These are phyloP conservation scores for Apis mellifera DNA, from an alignment of 1,140 invertebrate genomes.

Conservation along the genomic window Amel_HAv3.1 CM009931.2:17684001-17684500, in stretches of 20 bases:
- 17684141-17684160: not conserved
- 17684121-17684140: not conserved
- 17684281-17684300: not conserved
- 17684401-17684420: conserved; percentile 36
- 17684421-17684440: conserved; percentile 15
- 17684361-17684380: conserved; percentile 71
- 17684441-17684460: conserved; percentile 16
- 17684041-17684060: not conserved
- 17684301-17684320: conserved; percentile 54
- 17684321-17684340: conserved; percentile 49
- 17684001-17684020: not conserved
- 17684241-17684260: not conserved
- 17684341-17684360: conserved; percentile 72
- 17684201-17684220: not conserved
- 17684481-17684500: conserved; percentile 9
- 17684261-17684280: conserved; percentile 34
- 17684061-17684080: not conserved
- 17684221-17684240: not conserved
- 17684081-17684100: not conserved
- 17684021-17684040: not conserved
- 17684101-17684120: conserved; percentile 15
- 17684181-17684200: not conserved
- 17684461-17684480: conserved; percentile 16
- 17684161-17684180: not conserved
- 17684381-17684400: conserved; percentile 66